phyloP scores from a whole-genome alignment of 2,113 vertebrate species.

The Petromus typicus region DNA sequence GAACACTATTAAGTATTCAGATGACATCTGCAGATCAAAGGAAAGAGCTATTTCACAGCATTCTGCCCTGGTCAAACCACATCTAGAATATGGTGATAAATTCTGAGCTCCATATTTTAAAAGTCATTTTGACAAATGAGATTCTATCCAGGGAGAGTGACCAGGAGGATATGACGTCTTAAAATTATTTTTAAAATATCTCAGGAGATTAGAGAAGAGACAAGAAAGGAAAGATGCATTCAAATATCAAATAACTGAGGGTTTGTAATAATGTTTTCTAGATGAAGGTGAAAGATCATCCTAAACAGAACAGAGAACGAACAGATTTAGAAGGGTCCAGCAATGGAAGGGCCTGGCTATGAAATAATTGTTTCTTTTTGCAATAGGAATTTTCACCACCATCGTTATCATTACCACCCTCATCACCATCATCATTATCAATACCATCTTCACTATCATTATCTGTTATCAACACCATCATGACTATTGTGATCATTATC shows the following conservation, averaged over 20 bases:
- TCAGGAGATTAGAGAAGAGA: neutral
- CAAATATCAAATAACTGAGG: neutral
- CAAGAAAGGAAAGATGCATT: neutral
- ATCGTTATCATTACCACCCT: fast-evolving
- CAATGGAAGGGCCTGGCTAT: neutral
- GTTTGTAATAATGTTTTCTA: neutral
- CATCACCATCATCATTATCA: fast-evolving
- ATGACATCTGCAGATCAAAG: neutral
- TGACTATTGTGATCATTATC: fast-evolving
- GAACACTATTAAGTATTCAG: neutral
- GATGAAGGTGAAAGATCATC: neutral
- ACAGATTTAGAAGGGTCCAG: neutral
- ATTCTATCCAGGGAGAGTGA: conserved; percentile 19
- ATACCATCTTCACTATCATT: fast-evolving
- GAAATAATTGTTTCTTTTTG: neutral
- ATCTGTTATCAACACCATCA: fast-evolving
- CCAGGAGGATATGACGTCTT: neutral
- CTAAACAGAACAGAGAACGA: neutral
- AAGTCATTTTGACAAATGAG: conserved; percentile 52
- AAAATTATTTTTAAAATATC: neutral
- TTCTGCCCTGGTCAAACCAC: neutral
- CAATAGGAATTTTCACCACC: neutral
- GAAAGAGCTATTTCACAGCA: neutral
- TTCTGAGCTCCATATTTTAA: neutral
- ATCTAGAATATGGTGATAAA: neutral